Conservation (phyloP, 2,797 vertebrate species). For the Pangasius djambal region DNA sequence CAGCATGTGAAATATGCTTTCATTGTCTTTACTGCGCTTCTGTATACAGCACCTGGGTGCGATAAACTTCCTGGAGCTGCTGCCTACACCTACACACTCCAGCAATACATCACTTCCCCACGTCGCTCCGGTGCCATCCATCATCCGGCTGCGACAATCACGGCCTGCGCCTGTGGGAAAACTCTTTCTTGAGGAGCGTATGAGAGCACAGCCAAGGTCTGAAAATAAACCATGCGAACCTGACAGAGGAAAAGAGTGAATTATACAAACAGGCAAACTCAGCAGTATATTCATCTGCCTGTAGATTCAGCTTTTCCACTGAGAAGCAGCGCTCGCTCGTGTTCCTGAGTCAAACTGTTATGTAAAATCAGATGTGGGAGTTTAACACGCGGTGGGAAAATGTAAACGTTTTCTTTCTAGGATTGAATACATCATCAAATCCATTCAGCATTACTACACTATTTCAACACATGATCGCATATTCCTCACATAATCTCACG, state of each 20-base stretch:
- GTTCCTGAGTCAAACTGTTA: not conserved
- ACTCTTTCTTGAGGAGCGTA: constrained; percentile 4
- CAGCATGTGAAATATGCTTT: constrained; percentile 24
- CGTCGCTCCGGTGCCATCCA: constrained; percentile 53
- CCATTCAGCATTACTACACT: not conserved
- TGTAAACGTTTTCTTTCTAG: not conserved
- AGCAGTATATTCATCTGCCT: not conserved
- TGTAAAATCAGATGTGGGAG: constrained; percentile 3
- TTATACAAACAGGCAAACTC: constrained; percentile 27
- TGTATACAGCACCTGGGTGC: constrained; percentile 45
- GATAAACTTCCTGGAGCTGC: constrained; percentile 39
- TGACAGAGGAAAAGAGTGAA: constrained; percentile 20
- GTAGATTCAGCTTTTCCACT: not conserved
- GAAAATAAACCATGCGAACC: constrained; percentile 12
- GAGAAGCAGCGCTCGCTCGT: not conserved
- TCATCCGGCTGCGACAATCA: constrained; percentile 55
- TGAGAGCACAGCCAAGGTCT: not conserved
- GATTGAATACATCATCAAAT: not conserved
- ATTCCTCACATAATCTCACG: no score
- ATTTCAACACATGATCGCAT: no score
- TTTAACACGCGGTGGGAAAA: not conserved
- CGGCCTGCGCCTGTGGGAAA: constrained; percentile 35
- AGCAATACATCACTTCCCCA: constrained; percentile 53
- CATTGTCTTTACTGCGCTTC: constrained; percentile 41
- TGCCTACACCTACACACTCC: constrained; percentile 42